These are phyloP conservation scores for Acanthacorydalis orientalis DNA, from an alignment of 2,888 invertebrate genomes.

Conservation along the genomic window DNA sequence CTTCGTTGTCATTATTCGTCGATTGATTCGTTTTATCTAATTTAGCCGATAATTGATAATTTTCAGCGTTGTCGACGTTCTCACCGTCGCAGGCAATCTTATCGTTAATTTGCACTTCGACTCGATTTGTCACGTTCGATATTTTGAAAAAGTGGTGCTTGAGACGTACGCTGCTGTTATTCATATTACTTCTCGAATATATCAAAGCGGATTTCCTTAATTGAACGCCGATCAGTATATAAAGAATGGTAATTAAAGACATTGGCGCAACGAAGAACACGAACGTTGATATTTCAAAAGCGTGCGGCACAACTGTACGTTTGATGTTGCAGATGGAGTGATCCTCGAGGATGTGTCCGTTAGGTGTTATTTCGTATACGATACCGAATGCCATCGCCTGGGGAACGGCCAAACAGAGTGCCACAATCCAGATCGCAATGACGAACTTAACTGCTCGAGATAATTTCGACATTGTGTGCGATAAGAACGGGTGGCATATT, in stretches of 20 bases:
- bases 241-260: constrained; percentile 37
- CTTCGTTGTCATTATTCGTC: constrained; percentile 18
- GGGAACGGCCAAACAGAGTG: constrained; percentile 56
- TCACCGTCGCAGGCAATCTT: not conserved
- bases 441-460: constrained; percentile 64
- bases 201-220: constrained; percentile 21
- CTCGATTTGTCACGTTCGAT: not conserved
- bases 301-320: constrained; percentile 24
- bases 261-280: constrained; percentile 42
- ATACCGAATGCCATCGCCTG: constrained; percentile 70
- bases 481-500: constrained; percentile 70
- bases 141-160: constrained; percentile 16
- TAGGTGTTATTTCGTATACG: constrained; percentile 27
- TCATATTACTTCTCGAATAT: constrained; percentile 17
- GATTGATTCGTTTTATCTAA: constrained; percentile 11
- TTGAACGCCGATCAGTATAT: constrained; percentile 29
- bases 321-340: constrained; percentile 23
- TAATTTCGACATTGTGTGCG: constrained; percentile 69
- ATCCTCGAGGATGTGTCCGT: constrained; percentile 16
- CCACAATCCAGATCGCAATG: constrained; percentile 58
- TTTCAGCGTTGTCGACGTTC: constrained; percentile 10
- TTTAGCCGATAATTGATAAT: constrained; percentile 11
- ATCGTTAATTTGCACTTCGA: not conserved
- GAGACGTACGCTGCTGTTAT: constrained; percentile 20
- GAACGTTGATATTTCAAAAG: constrained; percentile 35